Percentiles rank a stretch among this genome's conserved stretches.
These are phyloP conservation scores for Craseonycteris thonglongyai DNA, from an alignment of 2,113 vertebrate genomes.

Conservation along the genomic window DNA sequence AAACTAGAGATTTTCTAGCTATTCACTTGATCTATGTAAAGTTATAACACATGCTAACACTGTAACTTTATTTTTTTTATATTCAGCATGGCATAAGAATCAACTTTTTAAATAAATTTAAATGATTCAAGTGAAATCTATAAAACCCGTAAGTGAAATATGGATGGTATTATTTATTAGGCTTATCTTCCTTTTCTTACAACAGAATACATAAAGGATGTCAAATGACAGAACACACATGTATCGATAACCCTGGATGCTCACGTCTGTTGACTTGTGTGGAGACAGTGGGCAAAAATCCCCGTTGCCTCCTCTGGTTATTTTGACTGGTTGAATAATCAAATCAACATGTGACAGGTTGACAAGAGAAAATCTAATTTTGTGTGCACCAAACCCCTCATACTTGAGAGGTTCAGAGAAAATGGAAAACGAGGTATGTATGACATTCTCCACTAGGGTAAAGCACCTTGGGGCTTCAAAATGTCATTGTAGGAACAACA, in stretches of 20 bases:
- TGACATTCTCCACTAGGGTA: neutral
- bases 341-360: neutral
- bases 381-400: neutral
- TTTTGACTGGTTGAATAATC: neutral
- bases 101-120: neutral
- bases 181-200: neutral
- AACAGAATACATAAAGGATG: neutral
- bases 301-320: neutral
- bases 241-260: neutral
- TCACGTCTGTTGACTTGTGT: neutral
- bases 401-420: neutral
- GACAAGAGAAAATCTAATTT: neutral
- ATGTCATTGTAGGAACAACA: too few relatives aligned
- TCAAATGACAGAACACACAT: neutral
- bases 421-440: neutral
- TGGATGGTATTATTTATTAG: neutral
- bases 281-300: too few relatives aligned
- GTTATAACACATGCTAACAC: neutral
- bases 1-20: neutral
- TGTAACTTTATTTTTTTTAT: neutral
- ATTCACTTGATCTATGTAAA: constrained; percentile 25
- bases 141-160: neutral
- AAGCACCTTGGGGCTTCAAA: neutral
- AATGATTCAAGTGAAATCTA: neutral
- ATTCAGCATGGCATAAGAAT: neutral